Evolutionary conservation across 2,797 vertebrate species (phyloP), one percentile per base, ranked within the genome.

Genomic region (Epinephelus coioides): DNA sequence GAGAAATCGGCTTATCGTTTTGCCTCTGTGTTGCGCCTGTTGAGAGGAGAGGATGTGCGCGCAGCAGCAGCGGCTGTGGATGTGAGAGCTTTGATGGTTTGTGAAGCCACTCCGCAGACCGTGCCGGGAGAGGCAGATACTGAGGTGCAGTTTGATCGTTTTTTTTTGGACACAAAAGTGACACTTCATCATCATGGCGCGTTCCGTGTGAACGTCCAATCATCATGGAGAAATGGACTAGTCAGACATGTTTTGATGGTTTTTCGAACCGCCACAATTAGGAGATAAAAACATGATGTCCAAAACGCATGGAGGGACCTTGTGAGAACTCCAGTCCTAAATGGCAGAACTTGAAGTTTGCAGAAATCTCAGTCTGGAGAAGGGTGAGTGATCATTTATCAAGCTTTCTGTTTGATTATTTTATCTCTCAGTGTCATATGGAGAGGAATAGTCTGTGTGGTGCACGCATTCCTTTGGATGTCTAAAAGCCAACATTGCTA

Each of bases 291-390:
- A 76, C 74, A 90, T 63, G 70, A 87, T 87, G 78, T 51, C 82
- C 81, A 82, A 84, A 78, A 85, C 90, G 89, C 87, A 93, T 79
- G 90, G 89, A 86, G 82, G 83, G 76, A 93, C 68, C 79, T 44
- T 66, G 61, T 91, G 82, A 92, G 74, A 71, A 83, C 76, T 87
- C 72, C 77, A 43, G 60, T 81, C 73, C 77, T 96, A 95, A 95
- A 99, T 99, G 98, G 98, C 98, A 96, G 97, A 99, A 94, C 95
- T 97, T 86, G 97, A 99, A 97, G 97, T 99, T 88, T 97, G 97
- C 91, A 99, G 96, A 94, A 97, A 98, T 94, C 91, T 97, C 92
- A 98, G 95, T 94, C 95, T 97, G 89, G 97, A 99, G 87, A 98
- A 96, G 95, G 97, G 98, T 99, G 95, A 98, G 98, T 90, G 82